Evolutionary conservation across 2,797 vertebrate species (phyloP), one percentile per base, ranked within the genome.

Genomic region (Miichthys miiuy): DNA sequence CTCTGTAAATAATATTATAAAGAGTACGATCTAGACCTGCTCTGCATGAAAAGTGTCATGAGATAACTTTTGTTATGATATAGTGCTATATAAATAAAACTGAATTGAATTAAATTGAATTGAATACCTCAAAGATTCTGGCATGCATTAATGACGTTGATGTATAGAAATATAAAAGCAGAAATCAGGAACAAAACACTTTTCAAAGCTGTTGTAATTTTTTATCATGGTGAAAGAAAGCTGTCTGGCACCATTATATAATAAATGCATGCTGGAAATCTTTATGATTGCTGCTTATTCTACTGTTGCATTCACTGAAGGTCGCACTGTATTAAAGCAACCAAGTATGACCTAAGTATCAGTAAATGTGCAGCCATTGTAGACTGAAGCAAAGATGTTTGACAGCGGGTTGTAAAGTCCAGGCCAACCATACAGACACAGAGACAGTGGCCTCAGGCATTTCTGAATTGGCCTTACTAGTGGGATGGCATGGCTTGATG

Each of bases 381-480:
- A 47, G 77, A 77, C 67, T 71, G 81, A 79, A 79, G 79, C 54
- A 71, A 85, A 87, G 75, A 80, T 82, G 75, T 81, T 78, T 87
- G 89, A 92, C 88, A 91, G 88, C 41, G 44, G 70, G 63, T 79
- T 85, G 76, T 81, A 90, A 87, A 84, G 86, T 90, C 77, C 79
- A 80, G 86, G 61, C 84, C 79, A 80, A 81, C 68, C 87, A 82
- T 72, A 75, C 77, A 86, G 80, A 83, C 75, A 62, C 72, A 84
- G 44, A 93, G 81, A 90, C 91, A 88, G 69, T 75, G 90, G 86
- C 92, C 91, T 81, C 82, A 67, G 91, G 91, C 91, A 54, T 77
- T 88, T 83, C 77, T 80, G 86, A 87, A 90, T 85, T 88, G 89
- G 82, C 87, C 82, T 88, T 78, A 90, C 87, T 80, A 68, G 83